Percentiles rank a stretch among this genome's conserved stretches.
phyloP scores from a whole-genome alignment of 2,888 invertebrate genomes.

The Neria commutata region DNA sequence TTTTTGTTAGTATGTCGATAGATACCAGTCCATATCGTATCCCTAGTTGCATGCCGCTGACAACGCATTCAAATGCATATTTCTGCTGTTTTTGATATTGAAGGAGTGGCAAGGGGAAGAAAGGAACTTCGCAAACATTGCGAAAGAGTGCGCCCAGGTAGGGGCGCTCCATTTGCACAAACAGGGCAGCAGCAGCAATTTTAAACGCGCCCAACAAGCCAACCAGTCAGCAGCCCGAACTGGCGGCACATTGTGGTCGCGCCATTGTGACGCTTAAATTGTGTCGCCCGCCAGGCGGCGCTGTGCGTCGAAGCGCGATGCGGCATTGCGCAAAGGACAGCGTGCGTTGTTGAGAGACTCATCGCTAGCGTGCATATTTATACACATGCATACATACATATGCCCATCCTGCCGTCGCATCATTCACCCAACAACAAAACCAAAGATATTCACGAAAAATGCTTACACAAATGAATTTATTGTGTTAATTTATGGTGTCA shows the following conservation, averaged over 20 bases:
- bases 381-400: not conserved
- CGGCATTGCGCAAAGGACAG: conserved; percentile 39
- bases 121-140: too few species aligned
- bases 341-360: not conserved
- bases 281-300: conserved; percentile 39
- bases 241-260: conserved; percentile 57
- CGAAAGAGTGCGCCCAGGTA: too few species aligned
- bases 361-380: not conserved
- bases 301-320: conserved; percentile 32
- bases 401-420: not conserved
- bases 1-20: too few species aligned
- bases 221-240: conserved; percentile 5
- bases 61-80: too few species aligned
- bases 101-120: too few species aligned
- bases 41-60: too few species aligned
- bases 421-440: not conserved
- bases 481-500: conserved; percentile 54
- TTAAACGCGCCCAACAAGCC: too few species aligned
- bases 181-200: too few species aligned
- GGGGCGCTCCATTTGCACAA: too few species aligned
- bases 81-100: too few species aligned
- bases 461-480: conserved; percentile 43
- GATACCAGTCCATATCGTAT: too few species aligned
- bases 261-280: conserved; percentile 50
- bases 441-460: not conserved